Evolutionary conservation across 2,888 invertebrate species (phyloP).

Genomic region (Lathronympha strigana): DNA sequence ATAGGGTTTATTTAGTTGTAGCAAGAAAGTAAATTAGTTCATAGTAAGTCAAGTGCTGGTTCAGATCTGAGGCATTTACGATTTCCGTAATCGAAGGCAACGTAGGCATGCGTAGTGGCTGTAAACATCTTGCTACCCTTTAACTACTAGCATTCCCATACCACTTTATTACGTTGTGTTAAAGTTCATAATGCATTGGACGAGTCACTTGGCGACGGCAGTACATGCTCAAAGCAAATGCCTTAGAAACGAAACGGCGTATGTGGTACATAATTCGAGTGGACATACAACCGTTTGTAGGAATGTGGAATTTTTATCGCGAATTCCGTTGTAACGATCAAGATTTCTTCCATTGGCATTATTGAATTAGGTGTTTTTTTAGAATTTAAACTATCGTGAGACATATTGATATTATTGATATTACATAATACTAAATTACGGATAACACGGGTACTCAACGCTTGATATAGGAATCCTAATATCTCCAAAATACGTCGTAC

Average conservation of each 20-base stretch:
- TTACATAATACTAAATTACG: no score
- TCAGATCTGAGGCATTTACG: constrained; percentile 42
- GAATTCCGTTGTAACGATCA: constrained; percentile 27
- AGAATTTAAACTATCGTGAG: background rate
- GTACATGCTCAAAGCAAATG: constrained; percentile 1
- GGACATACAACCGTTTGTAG: background rate
- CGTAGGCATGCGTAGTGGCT: constrained; percentile 47
- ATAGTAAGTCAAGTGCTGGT: constrained; percentile 31
- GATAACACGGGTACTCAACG: no score
- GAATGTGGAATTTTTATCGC: constrained; percentile 20
- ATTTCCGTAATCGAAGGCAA: constrained; percentile 52
- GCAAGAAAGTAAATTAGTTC: constrained; percentile 25
- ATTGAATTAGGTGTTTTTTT: constrained; percentile 12
- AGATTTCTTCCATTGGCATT: constrained; percentile 21
- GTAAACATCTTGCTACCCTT: constrained; percentile 47
- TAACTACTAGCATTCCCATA: background rate
- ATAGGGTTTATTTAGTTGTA: background rate
- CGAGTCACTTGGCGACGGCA: background rate
- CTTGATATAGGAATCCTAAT: no score
- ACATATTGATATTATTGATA: no score
- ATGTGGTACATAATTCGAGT: background rate
- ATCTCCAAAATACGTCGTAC: no score
- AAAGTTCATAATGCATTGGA: constrained; percentile 23
- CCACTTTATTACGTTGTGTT: background rate
- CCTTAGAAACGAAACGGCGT: background rate